phyloP scores from a whole-genome alignment of 2,797 vertebrate species.

The Pantherophis alleghaniensis region DNA sequence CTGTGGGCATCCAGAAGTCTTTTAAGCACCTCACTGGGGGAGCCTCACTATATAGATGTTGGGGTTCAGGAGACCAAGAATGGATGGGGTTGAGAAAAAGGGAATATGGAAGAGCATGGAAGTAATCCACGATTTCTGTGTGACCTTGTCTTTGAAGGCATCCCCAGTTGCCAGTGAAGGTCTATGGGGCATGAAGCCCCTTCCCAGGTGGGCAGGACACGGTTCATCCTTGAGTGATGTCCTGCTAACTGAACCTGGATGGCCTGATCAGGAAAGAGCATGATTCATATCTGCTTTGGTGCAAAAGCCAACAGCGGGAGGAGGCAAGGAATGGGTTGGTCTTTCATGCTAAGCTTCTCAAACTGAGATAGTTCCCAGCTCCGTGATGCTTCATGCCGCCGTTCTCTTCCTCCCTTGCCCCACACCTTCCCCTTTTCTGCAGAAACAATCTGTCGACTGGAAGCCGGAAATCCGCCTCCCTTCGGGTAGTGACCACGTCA shows the following conservation, averaged over 20 bases:
- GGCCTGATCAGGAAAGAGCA: neutral
- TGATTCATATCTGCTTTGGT: neutral
- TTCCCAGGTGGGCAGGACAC: neutral
- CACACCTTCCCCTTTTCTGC: neutral
- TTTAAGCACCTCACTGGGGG: neutral
- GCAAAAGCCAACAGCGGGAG: neutral
- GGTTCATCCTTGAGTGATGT: neutral
- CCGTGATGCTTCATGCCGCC: neutral
- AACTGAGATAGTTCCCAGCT: neutral
- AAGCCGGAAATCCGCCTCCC: conserved; percentile 88
- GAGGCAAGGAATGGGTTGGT: fast-evolving
- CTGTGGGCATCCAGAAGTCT: neutral
- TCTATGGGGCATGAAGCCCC: neutral
- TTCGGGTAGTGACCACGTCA: conserved; percentile 79
- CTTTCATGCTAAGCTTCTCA: neutral
- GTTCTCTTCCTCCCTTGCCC: neutral
- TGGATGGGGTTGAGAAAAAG: neutral
- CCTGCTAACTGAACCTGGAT: neutral
- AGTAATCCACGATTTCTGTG: neutral
- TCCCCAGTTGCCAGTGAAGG: neutral
- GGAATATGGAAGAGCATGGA: neutral
- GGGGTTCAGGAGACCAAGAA: neutral
- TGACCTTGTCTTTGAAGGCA: neutral
- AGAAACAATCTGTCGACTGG: conserved; percentile 85
- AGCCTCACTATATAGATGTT: neutral